A percentile compares a stretch with the other conserved stretches of the same genome.
Evolutionary conservation across 2,113 vertebrate species (phyloP).

Genomic region (Castor canadensis): DNA sequence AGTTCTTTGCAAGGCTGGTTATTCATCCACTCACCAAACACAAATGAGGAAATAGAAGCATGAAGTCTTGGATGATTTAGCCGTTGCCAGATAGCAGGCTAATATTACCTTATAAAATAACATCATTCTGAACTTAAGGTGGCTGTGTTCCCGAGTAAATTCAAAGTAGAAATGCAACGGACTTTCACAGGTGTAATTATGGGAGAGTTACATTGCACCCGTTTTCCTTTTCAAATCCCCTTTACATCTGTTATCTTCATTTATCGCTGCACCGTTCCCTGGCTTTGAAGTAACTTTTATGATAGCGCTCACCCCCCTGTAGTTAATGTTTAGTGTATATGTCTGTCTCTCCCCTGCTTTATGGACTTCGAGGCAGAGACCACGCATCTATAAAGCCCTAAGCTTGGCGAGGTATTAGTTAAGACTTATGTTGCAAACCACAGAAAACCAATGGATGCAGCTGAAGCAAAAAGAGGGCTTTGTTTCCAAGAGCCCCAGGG

Average conservation of each 20-base stretch:
- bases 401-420: neutral
- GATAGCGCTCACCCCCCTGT: neutral
- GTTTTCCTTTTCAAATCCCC: constrained; percentile 20
- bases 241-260: constrained; percentile 22
- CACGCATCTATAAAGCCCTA: neutral
- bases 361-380: constrained; percentile 47
- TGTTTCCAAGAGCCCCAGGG: constrained; percentile 19
- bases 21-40: neutral
- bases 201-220: neutral
- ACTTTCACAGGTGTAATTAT: neutral
- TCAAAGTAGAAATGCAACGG: neutral
- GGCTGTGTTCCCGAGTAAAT: neutral
- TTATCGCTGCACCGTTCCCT: neutral
- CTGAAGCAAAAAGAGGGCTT: constrained; percentile 32
- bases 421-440: neutral
- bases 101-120: neutral
- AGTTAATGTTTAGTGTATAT: constrained; percentile 55
- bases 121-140: neutral
- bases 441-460: neutral
- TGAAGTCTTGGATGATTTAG: neutral
- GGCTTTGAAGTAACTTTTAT: constrained; percentile 35
- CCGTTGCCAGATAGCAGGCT: neutral
- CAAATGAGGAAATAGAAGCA: neutral
- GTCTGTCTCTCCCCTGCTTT: constrained; percentile 38
- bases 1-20: neutral